A percentile compares a stretch with the other conserved stretches of the same genome.
These are phyloP conservation scores for Wasmannia auropunctata DNA, from an alignment of 1,140 invertebrate genomes.

Conservation along the genomic window DNA sequence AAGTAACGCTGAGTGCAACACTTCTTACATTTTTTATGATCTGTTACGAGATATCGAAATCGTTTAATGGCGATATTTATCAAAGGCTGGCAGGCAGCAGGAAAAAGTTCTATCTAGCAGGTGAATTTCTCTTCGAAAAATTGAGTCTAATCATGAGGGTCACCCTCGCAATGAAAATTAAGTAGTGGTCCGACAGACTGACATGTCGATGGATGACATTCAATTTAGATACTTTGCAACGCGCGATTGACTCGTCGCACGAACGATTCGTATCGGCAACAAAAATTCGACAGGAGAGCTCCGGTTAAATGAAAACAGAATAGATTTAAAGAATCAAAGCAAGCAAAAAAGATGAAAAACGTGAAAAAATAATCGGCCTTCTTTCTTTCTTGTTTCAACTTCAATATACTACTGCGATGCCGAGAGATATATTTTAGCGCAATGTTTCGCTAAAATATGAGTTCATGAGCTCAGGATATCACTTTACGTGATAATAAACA, in stretches of 20 bases:
- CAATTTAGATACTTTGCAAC: constrained; percentile 22
- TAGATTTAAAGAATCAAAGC: background rate
- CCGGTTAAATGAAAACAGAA: background rate
- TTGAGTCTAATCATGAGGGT: background rate
- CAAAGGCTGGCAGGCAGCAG: background rate
- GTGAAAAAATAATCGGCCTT: background rate
- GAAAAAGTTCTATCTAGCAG: background rate
- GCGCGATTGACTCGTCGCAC: background rate
- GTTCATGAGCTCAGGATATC: background rate
- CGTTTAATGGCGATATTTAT: constrained; percentile 7
- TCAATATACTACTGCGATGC: background rate
- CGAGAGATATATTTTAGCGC: background rate
- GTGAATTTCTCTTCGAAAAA: background rate
- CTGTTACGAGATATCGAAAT: background rate
- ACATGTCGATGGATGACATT: constrained; percentile 9
- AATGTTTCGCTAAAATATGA: background rate
- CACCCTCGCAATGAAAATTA: background rate
- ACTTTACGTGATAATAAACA: background rate
- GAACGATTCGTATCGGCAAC: background rate
- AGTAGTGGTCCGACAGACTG: background rate
- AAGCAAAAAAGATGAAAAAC: background rate
- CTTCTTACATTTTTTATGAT: constrained; percentile 17
- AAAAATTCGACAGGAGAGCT: background rate
- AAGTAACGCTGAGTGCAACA: background rate
- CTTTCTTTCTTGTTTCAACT: background rate